Conservation (phyloP, 2,113 vertebrate genomes). For the Pelecanus crispus region DNA sequence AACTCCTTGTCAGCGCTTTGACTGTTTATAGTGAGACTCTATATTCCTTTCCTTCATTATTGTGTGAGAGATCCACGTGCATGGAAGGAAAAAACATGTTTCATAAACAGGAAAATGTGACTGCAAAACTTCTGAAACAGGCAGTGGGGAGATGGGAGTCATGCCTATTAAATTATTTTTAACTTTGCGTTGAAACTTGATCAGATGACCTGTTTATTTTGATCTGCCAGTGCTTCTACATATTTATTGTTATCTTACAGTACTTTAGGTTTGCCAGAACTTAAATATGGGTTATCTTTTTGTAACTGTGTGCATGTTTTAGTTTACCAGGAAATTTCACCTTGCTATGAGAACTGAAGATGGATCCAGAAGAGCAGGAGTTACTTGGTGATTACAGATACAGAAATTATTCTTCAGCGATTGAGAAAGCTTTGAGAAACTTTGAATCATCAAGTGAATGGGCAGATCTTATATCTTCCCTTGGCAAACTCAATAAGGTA, state of each 20-base stretch:
- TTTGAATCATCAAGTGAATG: constrained; percentile 98
- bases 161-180: background rate
- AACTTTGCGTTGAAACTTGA: background rate
- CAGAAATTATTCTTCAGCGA: constrained; percentile 86
- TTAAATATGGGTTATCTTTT: background rate
- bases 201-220: background rate
- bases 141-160: background rate
- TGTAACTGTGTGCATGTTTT: background rate
- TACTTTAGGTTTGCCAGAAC: background rate
- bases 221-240: background rate
- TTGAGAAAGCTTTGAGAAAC: constrained; percentile 95
- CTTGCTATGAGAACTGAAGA: constrained; percentile 76
- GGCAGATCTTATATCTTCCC: constrained; percentile 97
- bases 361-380: constrained; percentile 94
- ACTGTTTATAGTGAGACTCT: background rate
- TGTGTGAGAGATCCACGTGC: background rate
- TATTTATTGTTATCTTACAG: background rate
- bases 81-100: background rate
- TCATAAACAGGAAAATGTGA: background rate
- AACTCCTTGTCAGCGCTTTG: background rate
- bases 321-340: background rate
- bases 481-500: constrained; percentile 99
- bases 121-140: background rate
- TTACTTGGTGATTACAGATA: constrained; percentile 93
- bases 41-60: background rate